Evolutionary conservation across 37 sponge, comb jelly and placozoan species (phyloP).

Genomic region (Crambe crambe): DNA sequence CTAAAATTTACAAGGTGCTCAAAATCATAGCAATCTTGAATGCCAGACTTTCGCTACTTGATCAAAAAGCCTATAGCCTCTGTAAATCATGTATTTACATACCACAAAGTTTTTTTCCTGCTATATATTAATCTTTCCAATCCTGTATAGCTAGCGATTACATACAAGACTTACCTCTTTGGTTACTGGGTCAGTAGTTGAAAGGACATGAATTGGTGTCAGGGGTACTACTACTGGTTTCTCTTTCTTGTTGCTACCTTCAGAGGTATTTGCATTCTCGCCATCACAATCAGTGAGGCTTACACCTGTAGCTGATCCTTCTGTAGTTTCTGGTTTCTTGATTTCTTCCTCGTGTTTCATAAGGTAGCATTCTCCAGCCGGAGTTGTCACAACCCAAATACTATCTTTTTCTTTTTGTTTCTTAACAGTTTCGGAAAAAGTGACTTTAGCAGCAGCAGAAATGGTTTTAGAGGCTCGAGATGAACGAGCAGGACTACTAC

Average conservation of each 20-base stretch:
- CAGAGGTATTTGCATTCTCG: background rate
- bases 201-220: slow-evolving; percentile 21
- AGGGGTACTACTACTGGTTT: slow-evolving; percentile 17
- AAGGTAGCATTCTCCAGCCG: slow-evolving; percentile 28
- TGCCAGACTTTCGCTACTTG: no score
- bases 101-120: background rate
- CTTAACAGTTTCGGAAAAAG: slow-evolving; percentile 14
- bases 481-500: background rate
- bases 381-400: slow-evolving; percentile 51
- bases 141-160: background rate
- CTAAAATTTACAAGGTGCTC: no score
- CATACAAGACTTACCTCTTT: slow-evolving; percentile 52
- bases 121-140: background rate
- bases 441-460: slow-evolving; percentile 17
- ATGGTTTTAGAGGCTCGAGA: background rate
- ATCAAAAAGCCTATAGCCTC: no score
- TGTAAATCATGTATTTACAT: background rate
- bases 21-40: no score
- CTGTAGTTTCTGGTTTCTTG: background rate
- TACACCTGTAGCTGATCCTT: background rate
- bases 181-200: slow-evolving; percentile 70
- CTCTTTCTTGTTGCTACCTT: slow-evolving; percentile 22
- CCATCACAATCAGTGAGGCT: slow-evolving; percentile 9
- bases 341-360: slow-evolving; percentile 6
- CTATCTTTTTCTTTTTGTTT: background rate